Evolutionary conservation across 2,113 vertebrate species (phyloP).

Genomic region (Cebus imitator): DNA sequence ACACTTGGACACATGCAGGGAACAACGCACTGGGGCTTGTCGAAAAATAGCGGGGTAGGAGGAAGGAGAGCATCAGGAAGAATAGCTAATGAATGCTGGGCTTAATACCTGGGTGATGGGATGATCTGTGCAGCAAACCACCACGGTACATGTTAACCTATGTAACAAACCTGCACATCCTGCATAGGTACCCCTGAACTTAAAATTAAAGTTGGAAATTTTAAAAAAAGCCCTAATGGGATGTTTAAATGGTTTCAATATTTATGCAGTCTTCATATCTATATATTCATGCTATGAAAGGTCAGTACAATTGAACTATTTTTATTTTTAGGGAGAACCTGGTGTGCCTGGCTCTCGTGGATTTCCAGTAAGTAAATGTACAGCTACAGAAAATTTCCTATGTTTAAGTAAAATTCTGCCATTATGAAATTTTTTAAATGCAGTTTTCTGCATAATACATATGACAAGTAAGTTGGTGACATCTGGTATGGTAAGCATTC

Average conservation of each 20-base stretch:
- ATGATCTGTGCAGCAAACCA: too few relatives aligned
- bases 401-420: constrained; percentile 32
- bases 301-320: constrained; percentile 45
- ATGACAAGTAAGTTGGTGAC: background rate
- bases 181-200: too few relatives aligned
- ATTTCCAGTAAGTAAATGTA: constrained; percentile 89
- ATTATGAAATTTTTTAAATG: background rate
- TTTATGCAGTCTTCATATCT: background rate
- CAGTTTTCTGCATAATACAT: background rate
- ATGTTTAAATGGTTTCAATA: background rate
- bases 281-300: background rate
- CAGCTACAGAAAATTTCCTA: background rate
- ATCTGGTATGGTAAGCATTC: background rate
- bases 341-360: constrained; percentile 92
- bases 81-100: too few relatives aligned
- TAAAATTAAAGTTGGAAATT: too few relatives aligned
- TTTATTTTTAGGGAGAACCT: constrained; percentile 92
- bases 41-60: too few relatives aligned
- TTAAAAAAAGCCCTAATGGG: background rate
- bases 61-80: too few relatives aligned
- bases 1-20: too few relatives aligned
- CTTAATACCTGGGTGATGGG: too few relatives aligned
- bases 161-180: too few relatives aligned
- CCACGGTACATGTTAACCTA: too few relatives aligned
- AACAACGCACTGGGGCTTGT: too few relatives aligned